phyloP scores from a whole-genome alignment of 2,113 vertebrate genomes.

The Haliaeetus leucogaster region DNA sequence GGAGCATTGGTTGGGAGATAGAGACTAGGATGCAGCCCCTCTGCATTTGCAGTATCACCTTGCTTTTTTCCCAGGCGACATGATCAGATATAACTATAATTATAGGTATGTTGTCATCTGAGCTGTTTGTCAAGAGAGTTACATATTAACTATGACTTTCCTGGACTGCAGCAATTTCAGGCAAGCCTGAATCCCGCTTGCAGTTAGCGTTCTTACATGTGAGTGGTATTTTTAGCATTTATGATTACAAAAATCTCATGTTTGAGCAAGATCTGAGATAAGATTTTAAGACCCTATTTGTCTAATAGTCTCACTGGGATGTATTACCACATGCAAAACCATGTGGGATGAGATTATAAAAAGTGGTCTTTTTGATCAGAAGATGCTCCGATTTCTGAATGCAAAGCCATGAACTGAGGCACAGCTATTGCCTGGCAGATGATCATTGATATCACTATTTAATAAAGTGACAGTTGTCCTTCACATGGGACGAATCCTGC shows the following conservation, averaged over 20 bases:
- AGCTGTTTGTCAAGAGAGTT: constrained; percentile 42
- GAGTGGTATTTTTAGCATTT: constrained; percentile 5
- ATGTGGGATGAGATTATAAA: not conserved
- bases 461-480: constrained; percentile 27
- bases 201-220: not conserved
- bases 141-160: not conserved
- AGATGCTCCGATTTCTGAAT: not conserved
- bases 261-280: constrained; percentile 45
- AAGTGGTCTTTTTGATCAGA: not conserved
- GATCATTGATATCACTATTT: constrained; percentile 7
- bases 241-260: constrained; percentile 42
- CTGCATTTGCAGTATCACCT: not conserved
- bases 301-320: constrained; percentile 46
- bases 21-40: not conserved
- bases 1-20: not conserved
- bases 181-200: not conserved
- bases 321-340: not conserved
- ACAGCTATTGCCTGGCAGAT: not conserved
- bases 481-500: not conserved
- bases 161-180: not conserved
- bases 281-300: constrained; percentile 40
- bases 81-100: constrained; percentile 25
- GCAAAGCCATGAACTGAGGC: not conserved
- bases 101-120: constrained; percentile 19
- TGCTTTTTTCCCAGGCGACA: not conserved